Evolutionary conservation across 2,797 vertebrate species (phyloP).

Genomic region (Darevskia nairensis): DNA sequence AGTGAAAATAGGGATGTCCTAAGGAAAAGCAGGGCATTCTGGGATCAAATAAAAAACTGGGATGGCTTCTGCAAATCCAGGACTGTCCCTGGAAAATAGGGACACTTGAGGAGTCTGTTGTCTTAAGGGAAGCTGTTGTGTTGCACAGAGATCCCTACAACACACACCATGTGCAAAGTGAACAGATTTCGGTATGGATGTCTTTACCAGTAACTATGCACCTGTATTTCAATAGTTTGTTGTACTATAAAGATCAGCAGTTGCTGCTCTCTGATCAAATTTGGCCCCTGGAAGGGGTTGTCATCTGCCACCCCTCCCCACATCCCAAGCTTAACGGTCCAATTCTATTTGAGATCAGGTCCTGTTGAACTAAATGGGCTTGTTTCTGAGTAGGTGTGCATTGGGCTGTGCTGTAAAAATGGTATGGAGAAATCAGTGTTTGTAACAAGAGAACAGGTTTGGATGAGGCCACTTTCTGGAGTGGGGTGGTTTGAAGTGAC

Average conservation of each 20-base stretch:
- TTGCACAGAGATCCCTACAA: neutral
- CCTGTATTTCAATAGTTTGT: neutral
- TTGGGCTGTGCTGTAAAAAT: neutral
- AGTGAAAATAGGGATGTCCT: too few species aligned
- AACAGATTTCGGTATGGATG: neutral
- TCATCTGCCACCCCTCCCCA: neutral
- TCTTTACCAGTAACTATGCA: neutral
- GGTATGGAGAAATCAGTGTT: neutral
- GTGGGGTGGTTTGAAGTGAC: too few species aligned
- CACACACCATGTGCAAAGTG: too few species aligned
- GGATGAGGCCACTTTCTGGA: neutral
- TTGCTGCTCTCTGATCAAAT: neutral
- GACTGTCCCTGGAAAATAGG: neutral
- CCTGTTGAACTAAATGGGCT: neutral
- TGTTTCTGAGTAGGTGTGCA: neutral
- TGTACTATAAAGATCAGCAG: neutral
- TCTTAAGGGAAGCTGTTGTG: constrained; percentile 29
- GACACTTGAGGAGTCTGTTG: neutral
- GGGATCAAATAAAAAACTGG: too few species aligned
- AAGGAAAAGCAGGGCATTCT: too few species aligned
- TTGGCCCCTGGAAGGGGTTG: neutral
- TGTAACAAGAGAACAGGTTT: neutral
- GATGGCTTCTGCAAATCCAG: too few species aligned
- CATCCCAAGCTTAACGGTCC: neutral
- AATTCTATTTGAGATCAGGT: neutral